Evolutionary conservation across 2,113 vertebrate genomes (phyloP), one percentile per base, ranked within the genome.

Genomic region (Neodon shergylaensis): DNA sequence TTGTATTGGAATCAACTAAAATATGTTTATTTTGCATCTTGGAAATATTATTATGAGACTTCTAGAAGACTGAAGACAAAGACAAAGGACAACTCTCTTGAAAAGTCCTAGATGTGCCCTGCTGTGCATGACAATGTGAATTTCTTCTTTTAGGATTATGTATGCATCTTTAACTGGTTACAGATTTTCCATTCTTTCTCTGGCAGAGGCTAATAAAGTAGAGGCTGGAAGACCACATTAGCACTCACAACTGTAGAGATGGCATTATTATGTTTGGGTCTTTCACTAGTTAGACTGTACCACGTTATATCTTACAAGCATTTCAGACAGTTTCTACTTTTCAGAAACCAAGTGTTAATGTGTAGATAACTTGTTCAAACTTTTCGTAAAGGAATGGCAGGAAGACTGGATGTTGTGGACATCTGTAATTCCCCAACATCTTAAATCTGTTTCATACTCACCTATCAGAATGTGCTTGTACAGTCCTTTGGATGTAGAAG

Each of bases 321-420:
- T 54, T 92, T 95, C 14, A 70, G 33, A 85, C 68, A 36, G 94
- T 91, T 94, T 94, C 13, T 79, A 12, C 66, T 92, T 82, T 73
- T 82, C 42, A 5, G 79, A 90, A 84, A 82, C 31, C 22, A 94
- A 96, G 77, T 90, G 78, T 16, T n/a, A 88, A 39, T 19, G 39
- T 85, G 52, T 63, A 79, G 65, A 54, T 65, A 95, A 78, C 78
- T 63, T 78, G 2, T 52, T 39, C 42, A 82, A 73, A 88, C 28
- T 0, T 31, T 79, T 31, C 74, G 49, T 93, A 61, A 82, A 88
- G 61, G 28, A 88, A 31, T 79, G 31, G 16, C 72, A 26, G 5
- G 33, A 83, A 83, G 26, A 14, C 2, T 83, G 26, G 47, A 72
- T 83, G 1, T 76, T 94, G 7, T 36, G 68, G 21, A 88, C 73